A percentile compares a stretch with the other conserved stretches of the same genome.
Evolutionary conservation across 2,797 vertebrate species (phyloP).

Genomic region (Sebastes goodei): DNA sequence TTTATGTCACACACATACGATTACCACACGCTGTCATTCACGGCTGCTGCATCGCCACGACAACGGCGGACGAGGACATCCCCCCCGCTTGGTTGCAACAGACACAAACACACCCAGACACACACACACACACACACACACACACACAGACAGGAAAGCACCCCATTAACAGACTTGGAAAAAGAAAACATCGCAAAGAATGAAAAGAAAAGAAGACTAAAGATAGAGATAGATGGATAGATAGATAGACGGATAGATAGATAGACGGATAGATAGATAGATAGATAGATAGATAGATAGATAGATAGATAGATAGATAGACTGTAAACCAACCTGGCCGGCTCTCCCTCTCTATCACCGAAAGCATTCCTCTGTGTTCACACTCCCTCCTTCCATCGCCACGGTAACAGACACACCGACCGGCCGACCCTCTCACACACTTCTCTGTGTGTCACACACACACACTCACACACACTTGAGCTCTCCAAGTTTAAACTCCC

Average conservation of each 20-base stretch:
- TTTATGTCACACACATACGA: not conserved
- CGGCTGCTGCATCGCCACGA: constrained; percentile 63
- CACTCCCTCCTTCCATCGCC: constrained; percentile 67
- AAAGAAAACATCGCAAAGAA: not conserved
- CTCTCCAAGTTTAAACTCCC: constrained; percentile 44
- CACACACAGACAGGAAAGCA: not conserved
- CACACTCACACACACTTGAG: not conserved
- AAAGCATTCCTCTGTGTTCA: constrained; percentile 87
- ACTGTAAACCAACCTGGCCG: constrained; percentile 81
- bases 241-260: not conserved
- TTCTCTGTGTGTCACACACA: not conserved
- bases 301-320: not conserved
- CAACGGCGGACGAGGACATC: constrained; percentile 64
- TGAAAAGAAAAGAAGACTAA: not conserved
- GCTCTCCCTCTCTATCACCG: constrained; percentile 82
- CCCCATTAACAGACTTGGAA: not conserved
- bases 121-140: not conserved
- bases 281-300: not conserved
- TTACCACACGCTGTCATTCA: constrained; percentile 53
- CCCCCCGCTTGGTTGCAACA: constrained; percentile 48
- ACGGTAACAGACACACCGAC: constrained; percentile 68
- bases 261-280: not conserved
- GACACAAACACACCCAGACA: constrained; percentile 8
- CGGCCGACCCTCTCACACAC: constrained; percentile 10
- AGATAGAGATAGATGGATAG: not conserved